Conservation (phyloP, 2,797 vertebrate species). For the Falco berigora region DNA sequence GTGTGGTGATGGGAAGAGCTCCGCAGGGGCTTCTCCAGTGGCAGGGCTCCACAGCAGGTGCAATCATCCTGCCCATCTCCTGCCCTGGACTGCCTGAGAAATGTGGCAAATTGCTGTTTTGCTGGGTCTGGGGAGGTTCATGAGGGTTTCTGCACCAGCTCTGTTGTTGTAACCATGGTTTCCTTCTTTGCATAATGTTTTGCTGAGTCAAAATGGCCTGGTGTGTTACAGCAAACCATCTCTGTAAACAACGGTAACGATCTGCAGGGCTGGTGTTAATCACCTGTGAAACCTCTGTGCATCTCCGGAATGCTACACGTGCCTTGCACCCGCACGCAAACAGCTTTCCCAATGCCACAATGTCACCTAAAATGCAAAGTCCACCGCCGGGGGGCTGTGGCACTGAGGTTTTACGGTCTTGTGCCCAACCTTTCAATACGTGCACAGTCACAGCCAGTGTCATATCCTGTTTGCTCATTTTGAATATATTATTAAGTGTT, state of each 20-base stretch:
- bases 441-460: neutral
- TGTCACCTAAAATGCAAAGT: neutral
- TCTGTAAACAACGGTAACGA: neutral
- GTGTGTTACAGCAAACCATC: neutral
- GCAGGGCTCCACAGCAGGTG: neutral
- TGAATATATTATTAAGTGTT: conserved; percentile 40
- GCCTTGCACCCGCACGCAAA: neutral
- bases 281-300: neutral
- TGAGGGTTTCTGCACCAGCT: neutral
- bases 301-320: fast-evolving
- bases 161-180: neutral
- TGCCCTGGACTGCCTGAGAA: neutral
- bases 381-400: neutral
- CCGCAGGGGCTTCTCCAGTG: neutral
- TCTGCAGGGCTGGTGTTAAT: neutral
- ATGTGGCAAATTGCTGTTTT: neutral
- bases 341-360: fast-evolving
- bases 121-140: neutral
- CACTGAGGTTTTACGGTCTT: neutral
- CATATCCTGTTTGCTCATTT: conserved; percentile 14
- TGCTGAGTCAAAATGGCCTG: neutral
- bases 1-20: neutral
- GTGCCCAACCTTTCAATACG: neutral
- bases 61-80: neutral
- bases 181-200: neutral